A percentile compares a stretch with the other conserved stretches of the same genome.
These are phyloP conservation scores for Tromatobia lineatoria DNA, from an alignment of 2,888 invertebrate species.

Conservation along the genomic window DNA sequence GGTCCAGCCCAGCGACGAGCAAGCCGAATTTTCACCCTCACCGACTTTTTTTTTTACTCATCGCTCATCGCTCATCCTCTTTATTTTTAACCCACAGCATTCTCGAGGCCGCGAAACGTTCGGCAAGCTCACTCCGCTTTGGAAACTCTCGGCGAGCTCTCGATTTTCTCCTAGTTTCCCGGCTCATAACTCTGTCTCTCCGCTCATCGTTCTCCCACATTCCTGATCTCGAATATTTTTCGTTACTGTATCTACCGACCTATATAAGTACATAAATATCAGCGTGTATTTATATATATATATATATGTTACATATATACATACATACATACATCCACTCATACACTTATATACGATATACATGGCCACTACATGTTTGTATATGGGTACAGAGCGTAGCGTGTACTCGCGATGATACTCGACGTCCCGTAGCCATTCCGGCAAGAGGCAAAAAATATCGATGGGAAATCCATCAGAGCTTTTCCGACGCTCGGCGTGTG, in stretches of 20 bases:
- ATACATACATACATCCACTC: no score
- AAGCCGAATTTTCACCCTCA: slow-evolving; percentile 47
- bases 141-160: slow-evolving; percentile 32
- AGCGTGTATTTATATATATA: neutral
- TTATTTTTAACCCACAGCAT: slow-evolving; percentile 52
- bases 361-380: neutral
- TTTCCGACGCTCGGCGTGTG: slow-evolving; percentile 43
- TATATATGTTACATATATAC: neutral
- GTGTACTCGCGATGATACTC: slow-evolving; percentile 49
- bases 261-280: neutral
- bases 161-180: slow-evolving; percentile 56
- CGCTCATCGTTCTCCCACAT: slow-evolving; percentile 51
- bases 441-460: slow-evolving; percentile 45
- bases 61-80: slow-evolving; percentile 61
- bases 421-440: slow-evolving; percentile 47
- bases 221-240: slow-evolving; percentile 48
- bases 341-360: no score
- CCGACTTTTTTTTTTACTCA: slow-evolving; percentile 41
- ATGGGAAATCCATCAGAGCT: slow-evolving; percentile 58
- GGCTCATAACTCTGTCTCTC: slow-evolving; percentile 51
- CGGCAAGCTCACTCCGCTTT: slow-evolving; percentile 1
- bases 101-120: slow-evolving; percentile 40
- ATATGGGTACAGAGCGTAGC: slow-evolving; percentile 16
- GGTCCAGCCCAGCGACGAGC: slow-evolving; percentile 53
- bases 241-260: slow-evolving; percentile 25